Evolutionary conservation across 2,888 invertebrate species (phyloP).

Genomic region (Colostygia pectinataria): DNA sequence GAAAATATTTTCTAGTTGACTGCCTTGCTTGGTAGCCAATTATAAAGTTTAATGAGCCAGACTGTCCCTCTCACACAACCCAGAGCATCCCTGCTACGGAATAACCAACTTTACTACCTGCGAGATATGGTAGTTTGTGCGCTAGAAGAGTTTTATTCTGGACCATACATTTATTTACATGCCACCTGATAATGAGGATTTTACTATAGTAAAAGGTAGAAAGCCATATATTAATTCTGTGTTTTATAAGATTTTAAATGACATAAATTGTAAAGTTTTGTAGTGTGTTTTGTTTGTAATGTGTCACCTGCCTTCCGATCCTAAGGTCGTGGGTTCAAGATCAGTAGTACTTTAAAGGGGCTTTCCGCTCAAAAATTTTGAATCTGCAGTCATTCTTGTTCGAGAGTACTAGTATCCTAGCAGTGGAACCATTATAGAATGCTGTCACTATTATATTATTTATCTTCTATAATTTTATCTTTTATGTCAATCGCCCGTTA

Average conservation of each 20-base stretch:
- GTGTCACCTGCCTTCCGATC: no score
- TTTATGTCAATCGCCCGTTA: not conserved
- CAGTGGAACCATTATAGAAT: no score
- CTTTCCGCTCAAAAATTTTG: no score
- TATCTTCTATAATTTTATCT: no score
- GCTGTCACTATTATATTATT: no score
- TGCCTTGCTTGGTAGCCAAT: conserved; percentile 47
- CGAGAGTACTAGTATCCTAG: no score
- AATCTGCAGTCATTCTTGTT: no score
- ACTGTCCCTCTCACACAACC: conserved; percentile 22
- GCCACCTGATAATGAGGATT: conserved; percentile 12
- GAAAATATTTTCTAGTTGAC: conserved; percentile 47
- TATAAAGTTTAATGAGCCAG: conserved; percentile 57
- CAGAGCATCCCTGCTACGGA: not conserved
- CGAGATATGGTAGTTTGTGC: not conserved
- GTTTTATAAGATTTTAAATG: no score
- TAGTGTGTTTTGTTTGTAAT: no score
- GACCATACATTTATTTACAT: conserved; percentile 20
- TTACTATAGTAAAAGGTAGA: conserved; percentile 15
- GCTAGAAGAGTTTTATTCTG: not conserved
- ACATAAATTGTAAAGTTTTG: no score
- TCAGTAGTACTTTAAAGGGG: no score
- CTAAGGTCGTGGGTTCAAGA: no score
- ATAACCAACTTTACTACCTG: conserved; percentile 9
- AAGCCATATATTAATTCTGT: conserved; percentile 1